phyloP scores from a whole-genome alignment of 2,888 invertebrate genomes.

The Trichopoda pennipes region DNA sequence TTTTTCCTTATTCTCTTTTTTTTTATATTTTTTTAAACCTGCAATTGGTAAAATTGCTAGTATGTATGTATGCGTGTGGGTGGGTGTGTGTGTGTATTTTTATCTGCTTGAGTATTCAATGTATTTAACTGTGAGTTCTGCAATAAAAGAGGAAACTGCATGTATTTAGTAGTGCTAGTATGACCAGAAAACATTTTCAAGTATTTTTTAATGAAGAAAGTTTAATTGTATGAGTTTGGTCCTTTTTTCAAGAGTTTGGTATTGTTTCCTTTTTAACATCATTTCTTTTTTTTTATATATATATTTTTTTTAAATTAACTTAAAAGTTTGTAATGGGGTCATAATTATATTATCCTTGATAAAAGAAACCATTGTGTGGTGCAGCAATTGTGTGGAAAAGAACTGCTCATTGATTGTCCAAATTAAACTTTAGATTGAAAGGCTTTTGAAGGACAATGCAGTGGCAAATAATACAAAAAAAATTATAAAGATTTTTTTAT shows the following conservation, averaged over 20 bases:
- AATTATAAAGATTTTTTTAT: conserved; percentile 5
- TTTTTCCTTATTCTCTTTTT: neutral
- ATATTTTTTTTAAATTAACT: conserved; percentile 52
- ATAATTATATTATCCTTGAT: conserved; percentile 61
- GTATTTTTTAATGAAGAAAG: conserved; percentile 72
- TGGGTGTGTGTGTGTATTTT: conserved; percentile 15
- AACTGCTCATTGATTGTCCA: conserved; percentile 56
- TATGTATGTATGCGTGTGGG: conserved; percentile 23
- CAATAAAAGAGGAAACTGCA: conserved; percentile 55
- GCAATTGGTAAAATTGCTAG: conserved; percentile 40
- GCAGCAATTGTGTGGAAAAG: conserved; percentile 48
- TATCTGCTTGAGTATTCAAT: conserved; percentile 38
- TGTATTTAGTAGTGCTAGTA: conserved; percentile 38
- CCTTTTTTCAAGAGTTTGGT: conserved; percentile 41
- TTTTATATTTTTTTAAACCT: conserved; percentile 20
- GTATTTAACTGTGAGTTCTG: conserved; percentile 27
- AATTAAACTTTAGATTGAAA: conserved; percentile 58
- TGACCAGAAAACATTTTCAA: conserved; percentile 63
- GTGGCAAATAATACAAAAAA: neutral
- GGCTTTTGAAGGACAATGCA: conserved; percentile 59
- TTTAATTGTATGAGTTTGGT: conserved; percentile 69
- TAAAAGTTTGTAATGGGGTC: conserved; percentile 61
- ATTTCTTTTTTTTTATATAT: neutral
- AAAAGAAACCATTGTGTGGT: conserved; percentile 35
- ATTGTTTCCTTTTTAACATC: conserved; percentile 28